A percentile compares a stretch with the other conserved stretches of the same genome.
These are phyloP conservation scores for Amiota mariae DNA, from an alignment of 2,888 invertebrate genomes.

Conservation along the genomic window DNA sequence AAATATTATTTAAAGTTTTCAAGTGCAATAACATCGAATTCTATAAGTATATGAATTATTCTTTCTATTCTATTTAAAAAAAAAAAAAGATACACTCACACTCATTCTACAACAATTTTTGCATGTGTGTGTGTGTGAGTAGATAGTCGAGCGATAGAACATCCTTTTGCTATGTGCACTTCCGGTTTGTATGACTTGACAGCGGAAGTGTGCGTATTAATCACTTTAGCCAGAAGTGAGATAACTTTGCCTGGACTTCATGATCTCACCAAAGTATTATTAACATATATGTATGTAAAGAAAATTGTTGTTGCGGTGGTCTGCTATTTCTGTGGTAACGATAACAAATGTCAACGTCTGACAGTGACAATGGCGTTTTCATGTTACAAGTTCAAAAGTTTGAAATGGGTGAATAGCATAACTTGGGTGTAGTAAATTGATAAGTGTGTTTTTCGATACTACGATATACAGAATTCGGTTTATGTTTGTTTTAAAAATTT, in stretches of 20 bases:
- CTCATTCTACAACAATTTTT: constrained; percentile 21
- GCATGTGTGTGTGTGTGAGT: constrained; percentile 29
- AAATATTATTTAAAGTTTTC: not conserved
- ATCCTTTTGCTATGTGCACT: constrained; percentile 9
- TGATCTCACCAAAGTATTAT: not conserved
- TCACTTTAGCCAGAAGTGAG: constrained; percentile 40
- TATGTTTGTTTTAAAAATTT: not conserved
- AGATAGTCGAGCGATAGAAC: not conserved
- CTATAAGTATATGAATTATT: too few relatives aligned
- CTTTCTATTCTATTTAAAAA: too few relatives aligned
- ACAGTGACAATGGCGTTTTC: constrained; percentile 15
- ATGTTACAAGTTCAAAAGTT: not conserved
- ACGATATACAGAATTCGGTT: not conserved
- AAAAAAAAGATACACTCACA: not conserved
- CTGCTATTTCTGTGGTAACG: constrained; percentile 24
- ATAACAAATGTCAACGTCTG: constrained; percentile 34
- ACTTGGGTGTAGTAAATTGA: not conserved
- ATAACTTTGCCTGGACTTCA: constrained; percentile 33
- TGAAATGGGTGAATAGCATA: constrained; percentile 3
- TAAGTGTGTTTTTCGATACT: not conserved
- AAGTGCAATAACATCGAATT: too few relatives aligned
- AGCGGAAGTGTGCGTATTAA: constrained; percentile 42
- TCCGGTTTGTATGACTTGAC: constrained; percentile 32
- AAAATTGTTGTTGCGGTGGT: constrained; percentile 21
- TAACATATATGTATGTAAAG: constrained; percentile 11